Conservation (phyloP, 2,888 invertebrate genomes). For the Molorchus minor region DNA sequence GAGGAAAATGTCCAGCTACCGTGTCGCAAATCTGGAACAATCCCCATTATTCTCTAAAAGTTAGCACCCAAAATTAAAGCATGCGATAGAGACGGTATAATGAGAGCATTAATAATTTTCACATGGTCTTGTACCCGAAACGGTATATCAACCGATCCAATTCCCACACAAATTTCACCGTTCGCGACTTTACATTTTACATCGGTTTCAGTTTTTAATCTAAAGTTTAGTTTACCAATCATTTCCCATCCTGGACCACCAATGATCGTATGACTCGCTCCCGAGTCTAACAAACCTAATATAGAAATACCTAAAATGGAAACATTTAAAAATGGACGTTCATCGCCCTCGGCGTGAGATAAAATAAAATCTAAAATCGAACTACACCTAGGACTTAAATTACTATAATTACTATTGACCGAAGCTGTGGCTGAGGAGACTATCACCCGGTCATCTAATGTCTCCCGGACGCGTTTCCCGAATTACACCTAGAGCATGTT, state of each 20-base stretch:
- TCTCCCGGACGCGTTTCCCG: constrained; percentile 8
- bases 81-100: not conserved
- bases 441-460: not conserved
- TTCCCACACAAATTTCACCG: not conserved
- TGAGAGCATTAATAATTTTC: not conserved
- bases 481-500: constrained; percentile 4
- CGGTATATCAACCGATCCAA: constrained; percentile 5
- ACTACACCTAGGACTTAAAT: not conserved
- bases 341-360: constrained; percentile 4
- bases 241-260: not conserved
- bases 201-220: not conserved
- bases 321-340: constrained; percentile 1
- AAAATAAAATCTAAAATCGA: not conserved
- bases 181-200: not conserved
- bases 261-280: constrained; percentile 10
- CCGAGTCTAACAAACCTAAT: constrained; percentile 16
- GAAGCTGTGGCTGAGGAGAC: not conserved
- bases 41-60: not conserved
- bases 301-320: constrained; percentile 11
- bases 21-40: not conserved
- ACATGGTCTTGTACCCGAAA: not conserved
- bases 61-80: not conserved
- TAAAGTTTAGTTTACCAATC: not conserved
- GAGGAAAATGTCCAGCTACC: not conserved
- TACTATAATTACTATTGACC: not conserved